Base-by-base conservation (phyloP, 2,113 vertebrate genomes). In the Halcyon malimbica region DNA sequence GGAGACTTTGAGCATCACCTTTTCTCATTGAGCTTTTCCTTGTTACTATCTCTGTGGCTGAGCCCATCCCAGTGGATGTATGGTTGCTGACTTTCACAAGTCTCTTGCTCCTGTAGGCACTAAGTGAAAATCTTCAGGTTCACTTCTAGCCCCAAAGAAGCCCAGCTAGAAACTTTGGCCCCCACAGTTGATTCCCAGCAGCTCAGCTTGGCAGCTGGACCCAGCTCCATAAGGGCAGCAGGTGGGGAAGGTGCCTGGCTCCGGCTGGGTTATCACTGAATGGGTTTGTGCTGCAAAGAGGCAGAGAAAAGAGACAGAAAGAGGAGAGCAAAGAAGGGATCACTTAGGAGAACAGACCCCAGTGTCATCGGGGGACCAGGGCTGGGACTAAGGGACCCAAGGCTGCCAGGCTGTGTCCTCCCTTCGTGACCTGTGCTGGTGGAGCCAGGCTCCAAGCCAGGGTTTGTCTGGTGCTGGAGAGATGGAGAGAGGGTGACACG, bases 401-500 rank as follows among this genome's bases (percentile, higher is more conserved):
- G 56, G 56, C 60, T 87, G 51, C 21, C 15, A 0, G 0, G 18
- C 44, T 54, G 26, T 11, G 1, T 76, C 37, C 29, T 69, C 44
- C 28, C 19, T 0, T 1, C 39, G 42, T 1, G 44, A 67, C 28
- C 68, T 11, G 35, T 77, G 54, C 53, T 6, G 17, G 8, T 37
- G 37, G 67, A 91, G 28, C 7, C 50, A 51, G 68, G 65, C 74
- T 94, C 19, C 3, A 2, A 71, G 42, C 21, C 35, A n/a, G 44
- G 10, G 77, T 48, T 76, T 78, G 60, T 74, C 46, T 35, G 5
- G n/a, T 4, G 6, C 17, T 28, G 28, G 16, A 93, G 42, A 1
- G 16, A 53, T 94, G 94, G 94, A 76, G 91, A 92, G 96, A 97
- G 95, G 84, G 96, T 94, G 95, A 96, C 96, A 97, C 95, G 5